Percentiles rank a stretch among this genome's conserved stretches.
phyloP scores from a whole-genome alignment of 2,797 vertebrate genomes.

The Onychomys torridus region DNA sequence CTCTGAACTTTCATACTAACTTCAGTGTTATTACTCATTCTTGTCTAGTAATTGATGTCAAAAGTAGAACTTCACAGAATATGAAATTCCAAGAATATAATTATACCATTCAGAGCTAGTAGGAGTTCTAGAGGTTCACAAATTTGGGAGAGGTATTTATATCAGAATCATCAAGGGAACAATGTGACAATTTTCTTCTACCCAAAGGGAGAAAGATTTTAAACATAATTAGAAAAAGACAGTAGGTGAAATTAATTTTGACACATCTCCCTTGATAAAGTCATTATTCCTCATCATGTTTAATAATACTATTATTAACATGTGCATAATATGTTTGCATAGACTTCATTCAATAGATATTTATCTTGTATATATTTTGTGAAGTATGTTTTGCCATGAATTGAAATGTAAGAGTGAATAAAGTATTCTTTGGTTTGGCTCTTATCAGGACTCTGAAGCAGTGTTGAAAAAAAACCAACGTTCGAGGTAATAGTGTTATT shows the following conservation, averaged over 20 bases:
- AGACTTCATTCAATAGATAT: background rate
- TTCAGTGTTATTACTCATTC: constrained; percentile 64
- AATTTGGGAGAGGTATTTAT: background rate
- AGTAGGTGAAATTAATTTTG: constrained; percentile 38
- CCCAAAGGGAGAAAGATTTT: constrained; percentile 40
- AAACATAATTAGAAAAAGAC: constrained; percentile 5
- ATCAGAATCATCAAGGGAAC: constrained; percentile 17
- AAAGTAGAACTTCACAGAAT: constrained; percentile 57
- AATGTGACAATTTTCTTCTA: constrained; percentile 6
- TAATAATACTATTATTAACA: background rate
- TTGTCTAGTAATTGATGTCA: constrained; percentile 65
- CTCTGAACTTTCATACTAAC: constrained; percentile 61
- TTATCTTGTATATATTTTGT: constrained; percentile 24
- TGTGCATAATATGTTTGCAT: background rate
- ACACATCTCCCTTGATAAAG: constrained; percentile 7
- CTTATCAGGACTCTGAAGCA: background rate
- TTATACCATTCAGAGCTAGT: constrained; percentile 18
- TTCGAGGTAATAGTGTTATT: background rate
- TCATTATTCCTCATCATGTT: background rate
- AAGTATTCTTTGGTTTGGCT: background rate
- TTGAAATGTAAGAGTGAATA: constrained; percentile 5
- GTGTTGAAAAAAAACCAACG: background rate
- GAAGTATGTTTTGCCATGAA: background rate
- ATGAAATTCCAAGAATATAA: constrained; percentile 1
- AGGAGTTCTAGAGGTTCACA: constrained; percentile 10